Base-by-base conservation (phyloP, 2,888 invertebrate genomes). In the Mesorhabditis belari region DNA sequence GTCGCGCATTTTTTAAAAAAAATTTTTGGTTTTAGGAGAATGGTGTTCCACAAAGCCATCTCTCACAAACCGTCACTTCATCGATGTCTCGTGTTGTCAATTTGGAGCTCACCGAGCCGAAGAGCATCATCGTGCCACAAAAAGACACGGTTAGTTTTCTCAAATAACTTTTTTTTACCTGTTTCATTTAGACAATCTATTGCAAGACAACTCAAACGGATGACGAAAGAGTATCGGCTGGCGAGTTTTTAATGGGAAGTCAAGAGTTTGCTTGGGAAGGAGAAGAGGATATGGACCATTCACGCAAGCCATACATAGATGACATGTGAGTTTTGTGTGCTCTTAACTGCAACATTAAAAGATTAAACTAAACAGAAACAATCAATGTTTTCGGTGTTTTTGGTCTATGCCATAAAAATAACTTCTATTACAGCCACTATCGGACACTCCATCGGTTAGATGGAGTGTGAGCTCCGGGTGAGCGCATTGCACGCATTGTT, bases 131-230 rank as follows among this genome's bases (percentile, higher is more conserved):
- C 28, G 35, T 64, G 12, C n/a, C 23, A 19, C 56, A 61, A 17
- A 69, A 67, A 57, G 69, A 69, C 27, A 29, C 66, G 53, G 71
- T 21, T 50, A 19, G 51, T 17, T n/a, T 35, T n/a, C 44, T 35
- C n/a, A n/a, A 35, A 35, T 9, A 2, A 9, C 12, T 25, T 5
- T 58, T n/a, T 29, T 4, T 26, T 49, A 4, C 9, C 6, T 24
- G 26, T 23, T 55, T 65, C n/a, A n/a, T 67, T 26, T 57, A 80
- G 80, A 69, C 74, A 3, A 63, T 63, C 53, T 80, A 80, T 66
- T 68, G 70, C 5, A 80, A 80, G 68, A 71, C 73, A 26, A 80
- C 80, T 6, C 80, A 80, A 65, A 80, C 80, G 24, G 77, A 78
- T 57, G 77, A 76, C 49, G 79, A 77, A 58, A 66, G 71, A 24